Conservation (phyloP, 2,113 vertebrate genomes). For the Hystrix cristata region DNA sequence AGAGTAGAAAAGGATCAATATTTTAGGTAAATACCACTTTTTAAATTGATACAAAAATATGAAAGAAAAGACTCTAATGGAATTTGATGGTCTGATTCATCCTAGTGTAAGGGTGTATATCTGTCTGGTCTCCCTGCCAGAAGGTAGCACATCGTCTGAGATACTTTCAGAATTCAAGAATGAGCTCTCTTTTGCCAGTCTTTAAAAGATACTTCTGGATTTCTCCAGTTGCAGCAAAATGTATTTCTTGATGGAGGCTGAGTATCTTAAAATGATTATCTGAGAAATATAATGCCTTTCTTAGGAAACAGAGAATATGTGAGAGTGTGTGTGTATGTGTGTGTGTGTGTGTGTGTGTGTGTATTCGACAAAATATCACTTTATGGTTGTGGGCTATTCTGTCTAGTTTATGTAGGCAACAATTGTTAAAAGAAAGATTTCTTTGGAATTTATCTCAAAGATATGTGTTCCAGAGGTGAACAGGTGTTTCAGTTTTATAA, state of each 20-base stretch:
- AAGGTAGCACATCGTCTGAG: not conserved
- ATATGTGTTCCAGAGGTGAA: not conserved
- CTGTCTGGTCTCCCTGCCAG: constrained; percentile 26
- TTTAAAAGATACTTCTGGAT: constrained; percentile 15
- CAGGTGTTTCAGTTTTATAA: not conserved
- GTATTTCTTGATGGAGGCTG: not conserved
- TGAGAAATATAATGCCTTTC: constrained; percentile 21
- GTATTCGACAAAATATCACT: not conserved
- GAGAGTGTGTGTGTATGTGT: not conserved
- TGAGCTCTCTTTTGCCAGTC: not conserved
- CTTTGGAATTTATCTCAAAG: not conserved
- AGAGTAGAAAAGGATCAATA: constrained; percentile 28
- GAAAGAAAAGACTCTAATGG: constrained; percentile 58
- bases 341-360: not conserved
- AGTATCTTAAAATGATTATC: not conserved
- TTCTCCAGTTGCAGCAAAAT: constrained; percentile 49
- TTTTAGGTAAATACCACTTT: constrained; percentile 9
- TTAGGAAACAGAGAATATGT: not conserved
- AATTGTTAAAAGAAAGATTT: constrained; percentile 17
- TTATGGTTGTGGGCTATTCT: not conserved
- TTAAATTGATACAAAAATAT: constrained; percentile 65
- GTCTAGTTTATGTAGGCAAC: not conserved
- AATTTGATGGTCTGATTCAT: not conserved
- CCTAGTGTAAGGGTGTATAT: not conserved
- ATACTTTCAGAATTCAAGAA: constrained; percentile 43